These are phyloP conservation scores for Tiliqua scincoides DNA, from an alignment of 2,113 vertebrate species.

Conservation along the genomic window DNA sequence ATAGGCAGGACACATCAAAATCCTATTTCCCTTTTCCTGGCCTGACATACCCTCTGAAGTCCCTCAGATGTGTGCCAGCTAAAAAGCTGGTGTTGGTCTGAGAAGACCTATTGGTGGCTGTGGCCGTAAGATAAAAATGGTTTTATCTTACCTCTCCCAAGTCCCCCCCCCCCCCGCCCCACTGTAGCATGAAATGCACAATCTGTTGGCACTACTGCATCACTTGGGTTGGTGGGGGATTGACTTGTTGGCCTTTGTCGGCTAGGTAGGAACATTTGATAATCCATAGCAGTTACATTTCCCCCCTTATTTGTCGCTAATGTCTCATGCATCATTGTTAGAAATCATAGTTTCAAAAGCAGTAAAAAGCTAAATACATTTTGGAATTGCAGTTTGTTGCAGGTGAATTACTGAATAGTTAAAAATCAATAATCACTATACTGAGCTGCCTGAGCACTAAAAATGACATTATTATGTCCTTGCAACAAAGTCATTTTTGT, in stretches of 20 bases:
- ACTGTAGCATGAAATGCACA: too few species aligned
- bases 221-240: too few species aligned
- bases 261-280: neutral
- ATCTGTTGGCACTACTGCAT: too few species aligned
- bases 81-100: too few species aligned
- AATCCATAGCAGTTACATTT: neutral
- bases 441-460: slow-evolving; percentile 40
- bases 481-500: slow-evolving; percentile 13
- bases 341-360: slow-evolving; percentile 46
- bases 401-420: slow-evolving; percentile 48
- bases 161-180: too few species aligned
- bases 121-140: too few species aligned
- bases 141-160: too few species aligned
- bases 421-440: slow-evolving; percentile 65
- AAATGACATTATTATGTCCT: slow-evolving; percentile 32
- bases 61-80: too few species aligned
- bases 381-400: slow-evolving; percentile 47
- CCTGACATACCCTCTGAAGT: too few species aligned
- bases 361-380: slow-evolving; percentile 40
- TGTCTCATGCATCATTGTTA: slow-evolving; percentile 6
- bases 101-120: too few species aligned
- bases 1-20: too few species aligned
- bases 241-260: neutral
- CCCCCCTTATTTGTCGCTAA: neutral
- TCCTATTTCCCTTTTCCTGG: too few species aligned